A percentile compares a stretch with the other conserved stretches of the same genome.
Evolutionary conservation across 2,888 invertebrate genomes (phyloP).

Genomic region (Yponomeuta sedellus): DNA sequence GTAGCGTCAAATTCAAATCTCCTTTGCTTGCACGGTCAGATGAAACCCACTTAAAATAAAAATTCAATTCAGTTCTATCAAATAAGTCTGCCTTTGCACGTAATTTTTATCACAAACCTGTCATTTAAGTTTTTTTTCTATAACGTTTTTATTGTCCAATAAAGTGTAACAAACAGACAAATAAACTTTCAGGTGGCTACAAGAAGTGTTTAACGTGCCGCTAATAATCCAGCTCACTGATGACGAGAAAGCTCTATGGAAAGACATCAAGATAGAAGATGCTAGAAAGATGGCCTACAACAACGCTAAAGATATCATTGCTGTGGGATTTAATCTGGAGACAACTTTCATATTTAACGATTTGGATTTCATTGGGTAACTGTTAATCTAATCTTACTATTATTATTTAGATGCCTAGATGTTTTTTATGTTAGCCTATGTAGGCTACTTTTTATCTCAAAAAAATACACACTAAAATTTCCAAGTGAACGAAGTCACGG

Average conservation of each 20-base stretch:
- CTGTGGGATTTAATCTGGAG: constrained; percentile 93
- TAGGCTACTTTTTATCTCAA: too few relatives aligned
- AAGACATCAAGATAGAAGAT: constrained; percentile 92
- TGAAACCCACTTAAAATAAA: too few relatives aligned
- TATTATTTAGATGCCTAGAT: neutral
- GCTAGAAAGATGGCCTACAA: constrained; percentile 89
- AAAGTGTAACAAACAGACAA: too few relatives aligned
- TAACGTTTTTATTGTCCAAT: too few relatives aligned
- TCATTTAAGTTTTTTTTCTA: too few relatives aligned
- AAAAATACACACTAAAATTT: too few relatives aligned
- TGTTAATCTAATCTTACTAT: neutral
- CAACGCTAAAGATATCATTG: constrained; percentile 98
- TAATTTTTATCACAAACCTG: too few relatives aligned
- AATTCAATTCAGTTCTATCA: too few relatives aligned
- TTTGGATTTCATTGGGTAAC: constrained; percentile 93
- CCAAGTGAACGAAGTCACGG: too few relatives aligned
- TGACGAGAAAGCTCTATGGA: constrained; percentile 99
- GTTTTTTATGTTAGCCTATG: neutral
- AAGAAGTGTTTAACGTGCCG: constrained; percentile 97
- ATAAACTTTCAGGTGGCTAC: constrained; percentile 86
- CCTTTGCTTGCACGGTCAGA: too few relatives aligned
- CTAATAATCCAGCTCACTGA: constrained; percentile 98
- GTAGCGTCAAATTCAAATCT: too few relatives aligned
- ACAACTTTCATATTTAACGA: constrained; percentile 99
- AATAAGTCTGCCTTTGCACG: neutral